Conservation (phyloP, 2,888 invertebrate genomes). For the Lasioglossum malachurum region DNA sequence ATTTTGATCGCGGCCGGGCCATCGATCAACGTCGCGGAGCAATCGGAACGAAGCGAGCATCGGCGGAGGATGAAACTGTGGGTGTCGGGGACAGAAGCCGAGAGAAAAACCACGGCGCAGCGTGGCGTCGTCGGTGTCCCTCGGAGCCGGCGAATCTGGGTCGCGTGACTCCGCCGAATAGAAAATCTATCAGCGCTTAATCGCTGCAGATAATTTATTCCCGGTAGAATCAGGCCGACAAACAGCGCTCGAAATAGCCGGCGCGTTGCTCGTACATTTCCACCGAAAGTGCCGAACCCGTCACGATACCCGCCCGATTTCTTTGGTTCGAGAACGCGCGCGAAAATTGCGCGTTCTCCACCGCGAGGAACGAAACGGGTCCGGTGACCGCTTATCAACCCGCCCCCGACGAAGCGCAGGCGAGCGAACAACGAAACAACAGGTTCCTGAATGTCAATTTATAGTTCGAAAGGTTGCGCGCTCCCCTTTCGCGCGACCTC, state of each 20-base stretch:
- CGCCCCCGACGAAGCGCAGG: background rate
- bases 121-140: background rate
- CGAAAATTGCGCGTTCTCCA: background rate
- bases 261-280: constrained; percentile 20
- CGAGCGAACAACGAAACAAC: constrained; percentile 1
- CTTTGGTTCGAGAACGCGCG: background rate
- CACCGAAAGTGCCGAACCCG: background rate
- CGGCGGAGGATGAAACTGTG: background rate
- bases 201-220: constrained; percentile 47
- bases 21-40: background rate
- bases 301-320: background rate
- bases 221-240: constrained; percentile 39
- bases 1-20: background rate
- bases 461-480: constrained; percentile 42
- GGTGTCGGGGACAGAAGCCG: background rate
- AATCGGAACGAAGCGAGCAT: background rate
- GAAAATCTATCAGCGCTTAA: constrained; percentile 41
- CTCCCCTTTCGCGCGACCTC: constrained; percentile 40
- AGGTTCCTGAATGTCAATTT: constrained; percentile 53
- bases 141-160: constrained; percentile 16
- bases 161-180: constrained; percentile 32
- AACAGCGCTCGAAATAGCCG: constrained; percentile 31
- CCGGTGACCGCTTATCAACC: background rate
- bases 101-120: background rate
- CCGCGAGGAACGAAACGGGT: background rate